Evolutionary conservation across 2,888 invertebrate genomes (phyloP).

Genomic region (Ornithoptera alexandrae): DNA sequence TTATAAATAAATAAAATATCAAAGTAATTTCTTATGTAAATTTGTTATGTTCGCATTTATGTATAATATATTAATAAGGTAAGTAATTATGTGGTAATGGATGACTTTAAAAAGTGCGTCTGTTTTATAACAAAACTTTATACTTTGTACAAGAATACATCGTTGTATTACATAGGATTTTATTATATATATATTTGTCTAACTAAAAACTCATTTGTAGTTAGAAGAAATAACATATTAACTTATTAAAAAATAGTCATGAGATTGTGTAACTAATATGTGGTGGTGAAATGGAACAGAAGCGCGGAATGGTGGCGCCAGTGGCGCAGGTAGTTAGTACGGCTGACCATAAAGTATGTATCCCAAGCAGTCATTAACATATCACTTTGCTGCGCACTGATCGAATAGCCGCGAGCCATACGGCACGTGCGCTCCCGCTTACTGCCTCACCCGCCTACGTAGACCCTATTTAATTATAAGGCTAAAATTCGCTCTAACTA

Average conservation of each 20-base stretch:
- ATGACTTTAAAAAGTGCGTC: no score
- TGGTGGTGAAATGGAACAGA: slow-evolving; percentile 22
- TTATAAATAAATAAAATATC: no score
- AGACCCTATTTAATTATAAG: slow-evolving; percentile 29
- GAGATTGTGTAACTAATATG: slow-evolving; percentile 16
- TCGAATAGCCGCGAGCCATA: slow-evolving; percentile 56
- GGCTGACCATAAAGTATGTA: slow-evolving; percentile 63
- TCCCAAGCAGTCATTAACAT: slow-evolving; percentile 68
- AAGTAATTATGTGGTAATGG: no score
- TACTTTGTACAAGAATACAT: no score
- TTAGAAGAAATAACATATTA: not conserved
- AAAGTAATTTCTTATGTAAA: no score
- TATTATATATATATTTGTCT: no score
- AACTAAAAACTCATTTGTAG: no score
- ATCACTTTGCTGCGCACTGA: slow-evolving; percentile 63
- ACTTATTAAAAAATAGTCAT: not conserved
- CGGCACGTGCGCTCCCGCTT: slow-evolving; percentile 38
- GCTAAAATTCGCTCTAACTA: slow-evolving; percentile 27
- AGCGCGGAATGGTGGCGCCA: slow-evolving; percentile 29
- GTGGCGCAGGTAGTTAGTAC: slow-evolving; percentile 39
- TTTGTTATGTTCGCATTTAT: no score
- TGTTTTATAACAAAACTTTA: no score
- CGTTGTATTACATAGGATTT: no score
- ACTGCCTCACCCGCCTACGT: slow-evolving; percentile 26
- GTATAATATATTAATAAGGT: no score